Base-by-base conservation (phyloP, 2,797 vertebrate genomes). In the Amblyopsis hoosieri region DNA sequence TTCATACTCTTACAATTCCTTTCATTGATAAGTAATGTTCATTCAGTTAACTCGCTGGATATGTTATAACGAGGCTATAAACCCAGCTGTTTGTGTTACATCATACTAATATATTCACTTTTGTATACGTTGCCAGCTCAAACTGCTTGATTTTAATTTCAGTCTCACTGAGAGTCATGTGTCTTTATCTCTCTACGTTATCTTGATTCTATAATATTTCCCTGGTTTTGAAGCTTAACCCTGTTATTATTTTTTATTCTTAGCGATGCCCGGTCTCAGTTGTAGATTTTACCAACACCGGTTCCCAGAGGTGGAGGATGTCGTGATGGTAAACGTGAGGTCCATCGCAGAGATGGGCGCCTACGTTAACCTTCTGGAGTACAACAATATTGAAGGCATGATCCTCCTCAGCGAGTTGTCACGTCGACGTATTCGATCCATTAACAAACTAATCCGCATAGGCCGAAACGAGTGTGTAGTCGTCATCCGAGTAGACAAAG, bases 301-400 rank as follows among this genome's bases (percentile, higher is more conserved):
- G 80, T 99, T 99, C 88, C 97, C 97, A 4, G 97, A 99, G 83
- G 97, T 99, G 87, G 97, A 99, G 75, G 97, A 99, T 85, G 98
- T 99, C 0, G 98, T 99, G 79, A 99, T 99, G 98, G 98, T 99
- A 75, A 99, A 99, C 0, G 98, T 99, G 54, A 90, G 97, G 31
- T 98, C 97, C 87, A 99, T 99, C 75, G 97, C 97, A 0, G 97
- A 99, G 86, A 99, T 99, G 97, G 97, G 97, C 0, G 97, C 97
- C 64, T 99, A 99, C 0, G 97, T 99, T 88, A 99, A 96, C 92
- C 91, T 99, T 11, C 72, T 99, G 86, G 97, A 99, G 74, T 99
- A 99, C 89, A 99, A 99, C 93, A 99, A 98, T 85, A 99, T 99
- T 0, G 97, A 99, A 76, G 98, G 98, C 85, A 99, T 99, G 97